Conservation (phyloP, 2,888 invertebrate species). For the Seladonia tumulorum region DNA sequence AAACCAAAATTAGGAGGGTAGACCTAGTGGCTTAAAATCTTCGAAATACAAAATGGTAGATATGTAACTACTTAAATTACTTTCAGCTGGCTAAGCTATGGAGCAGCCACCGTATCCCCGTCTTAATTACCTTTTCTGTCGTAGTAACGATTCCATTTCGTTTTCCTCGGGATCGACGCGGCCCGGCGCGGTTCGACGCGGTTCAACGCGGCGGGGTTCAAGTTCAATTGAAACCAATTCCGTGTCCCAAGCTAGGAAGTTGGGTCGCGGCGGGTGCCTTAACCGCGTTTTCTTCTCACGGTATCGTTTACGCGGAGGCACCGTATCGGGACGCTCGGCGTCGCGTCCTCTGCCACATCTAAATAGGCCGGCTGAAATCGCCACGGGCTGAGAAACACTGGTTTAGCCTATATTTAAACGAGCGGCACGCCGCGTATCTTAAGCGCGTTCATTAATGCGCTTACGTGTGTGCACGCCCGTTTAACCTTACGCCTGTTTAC, state of each 20-base stretch:
- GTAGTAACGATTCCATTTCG: background rate
- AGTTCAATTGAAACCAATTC: constrained; percentile 7
- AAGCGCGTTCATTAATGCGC: constrained; percentile 61
- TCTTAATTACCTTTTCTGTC: background rate
- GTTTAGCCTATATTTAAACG: constrained; percentile 66
- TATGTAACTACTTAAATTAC: no score
- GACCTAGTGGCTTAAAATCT: background rate
- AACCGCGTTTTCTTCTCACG: constrained; percentile 34
- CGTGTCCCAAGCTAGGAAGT: background rate
- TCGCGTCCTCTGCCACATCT: constrained; percentile 7
- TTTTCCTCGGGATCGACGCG: background rate
- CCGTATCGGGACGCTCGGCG: background rate
- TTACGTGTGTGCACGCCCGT: constrained; percentile 56
- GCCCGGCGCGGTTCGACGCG: background rate
- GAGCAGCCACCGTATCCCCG: background rate
- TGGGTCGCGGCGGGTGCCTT: background rate
- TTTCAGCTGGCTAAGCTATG: no score
- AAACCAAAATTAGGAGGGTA: background rate
- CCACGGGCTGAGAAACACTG: constrained; percentile 55
- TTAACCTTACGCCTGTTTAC: constrained; percentile 63
- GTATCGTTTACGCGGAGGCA: constrained; percentile 30
- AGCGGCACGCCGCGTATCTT: constrained; percentile 63
- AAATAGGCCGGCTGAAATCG: constrained; percentile 34
- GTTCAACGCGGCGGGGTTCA: background rate
- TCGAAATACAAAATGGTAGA: no score